Percentiles rank a stretch among this genome's conserved stretches.
Conservation (phyloP, 2,888 invertebrate species). For the Oscheius sp. region DNA sequence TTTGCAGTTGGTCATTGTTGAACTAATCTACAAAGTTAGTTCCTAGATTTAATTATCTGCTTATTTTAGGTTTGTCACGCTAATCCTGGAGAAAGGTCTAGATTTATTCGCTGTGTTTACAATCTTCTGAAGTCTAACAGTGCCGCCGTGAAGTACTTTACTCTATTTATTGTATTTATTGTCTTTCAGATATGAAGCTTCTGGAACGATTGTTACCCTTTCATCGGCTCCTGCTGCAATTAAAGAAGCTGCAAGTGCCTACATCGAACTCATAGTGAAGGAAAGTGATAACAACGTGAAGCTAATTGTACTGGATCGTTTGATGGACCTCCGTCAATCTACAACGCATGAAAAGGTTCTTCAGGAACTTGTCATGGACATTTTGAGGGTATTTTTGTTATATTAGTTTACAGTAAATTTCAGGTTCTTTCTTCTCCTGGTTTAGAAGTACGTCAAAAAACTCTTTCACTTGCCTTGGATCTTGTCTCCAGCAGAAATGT, state of each 20-base stretch:
- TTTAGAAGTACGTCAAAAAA: conserved; percentile 82
- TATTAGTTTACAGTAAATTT: background rate
- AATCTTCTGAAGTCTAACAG: conserved; percentile 92
- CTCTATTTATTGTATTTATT: background rate
- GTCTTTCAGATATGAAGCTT: conserved; percentile 81
- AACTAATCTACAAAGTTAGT: conserved; percentile 92
- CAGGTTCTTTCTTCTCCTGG: conserved; percentile 50
- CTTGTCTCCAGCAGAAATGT: conserved; percentile 90
- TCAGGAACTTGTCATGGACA: conserved; percentile 92
- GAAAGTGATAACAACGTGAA: conserved; percentile 99
- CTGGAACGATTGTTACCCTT: conserved; percentile 94
- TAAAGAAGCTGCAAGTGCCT: conserved; percentile 94
- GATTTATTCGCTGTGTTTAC: conserved; percentile 98
- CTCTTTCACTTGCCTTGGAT: conserved; percentile 84
- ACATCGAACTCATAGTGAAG: conserved; percentile 98
- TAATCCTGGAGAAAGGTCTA: conserved; percentile 91
- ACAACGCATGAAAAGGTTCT: conserved; percentile 68
- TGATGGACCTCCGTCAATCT: conserved; percentile 83
- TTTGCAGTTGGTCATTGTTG: conserved; percentile 95
- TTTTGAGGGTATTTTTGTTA: conserved; percentile 82
- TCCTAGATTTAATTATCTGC: background rate
- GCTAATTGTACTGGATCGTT: conserved; percentile 91
- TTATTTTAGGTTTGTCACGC: conserved; percentile 85
- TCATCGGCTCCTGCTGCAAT: conserved; percentile 97
- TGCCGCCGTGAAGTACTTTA: conserved; percentile 84